Base-by-base conservation (phyloP, 64 coral and sea anemone species). In the Astreopora myriophthalma region DNA sequence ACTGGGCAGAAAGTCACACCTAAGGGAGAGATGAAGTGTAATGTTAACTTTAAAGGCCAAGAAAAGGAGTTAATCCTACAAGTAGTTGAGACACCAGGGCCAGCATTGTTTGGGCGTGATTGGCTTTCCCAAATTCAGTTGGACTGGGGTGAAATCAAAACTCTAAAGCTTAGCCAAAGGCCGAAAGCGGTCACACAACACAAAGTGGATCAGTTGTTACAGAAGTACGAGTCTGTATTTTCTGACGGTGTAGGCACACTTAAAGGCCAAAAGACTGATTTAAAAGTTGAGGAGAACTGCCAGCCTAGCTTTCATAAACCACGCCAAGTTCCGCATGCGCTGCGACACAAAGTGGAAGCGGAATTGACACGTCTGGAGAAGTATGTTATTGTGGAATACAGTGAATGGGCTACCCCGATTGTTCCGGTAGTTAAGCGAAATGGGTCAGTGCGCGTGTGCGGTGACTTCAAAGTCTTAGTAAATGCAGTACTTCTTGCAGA, bases 81-180 rank as follows among this genome's bases (percentile, higher is more conserved):
- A 81, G 86, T 89, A 0, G 76, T 94, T 32, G 42, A 88, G 51
- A 84, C 63, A 63, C 19, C 60, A 40, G 92, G 92, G 10, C 85
- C 74, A 94, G 84, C 85, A 26, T 71, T 93, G 34, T 87, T 93
- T 31, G 91, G 86, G 25, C 75, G 33, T 25, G 92, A 94, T 31
- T 94, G 92, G 92, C 58, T 94, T 6, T 72, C 40, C 16, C 34
- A 63, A 23, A 72, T 94, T 37, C 78, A 87, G 69, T 44, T 94
- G 46, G 32, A 94, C 61, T 94, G 92, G 85, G 92, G 85, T 46
- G 85, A 80, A 35, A 88, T 94, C 35, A 88, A 88, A 74, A 10
- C 66, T 61, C 73, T 89, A 35, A 73, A 83, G 60, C 23, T 81
- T 29, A 58, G 46, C 75, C 20, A 3, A 42, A 3, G 3, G 39